A percentile compares a stretch with the other conserved stretches of the same genome.
Conservation (phyloP, 2,888 invertebrate genomes). For the Eilema depressum region DNA sequence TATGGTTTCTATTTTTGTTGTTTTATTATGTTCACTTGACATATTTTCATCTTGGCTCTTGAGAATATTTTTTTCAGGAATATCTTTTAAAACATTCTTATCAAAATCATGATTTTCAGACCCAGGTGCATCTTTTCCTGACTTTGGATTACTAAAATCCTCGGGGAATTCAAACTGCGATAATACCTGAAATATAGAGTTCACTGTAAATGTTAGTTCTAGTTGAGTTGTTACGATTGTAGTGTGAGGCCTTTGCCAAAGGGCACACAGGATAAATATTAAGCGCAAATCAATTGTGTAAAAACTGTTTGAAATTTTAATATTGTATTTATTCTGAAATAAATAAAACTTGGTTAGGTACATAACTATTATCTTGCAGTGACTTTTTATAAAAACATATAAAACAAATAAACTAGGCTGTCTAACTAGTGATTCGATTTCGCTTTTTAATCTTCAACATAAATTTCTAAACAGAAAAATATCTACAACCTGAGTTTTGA, state of each 20-base stretch:
- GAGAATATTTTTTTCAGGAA: neutral
- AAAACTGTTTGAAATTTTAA: neutral
- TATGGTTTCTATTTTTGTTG: constrained; percentile 19
- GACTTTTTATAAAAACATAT: too few relatives aligned
- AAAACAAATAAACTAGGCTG: too few relatives aligned
- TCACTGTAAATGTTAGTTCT: neutral
- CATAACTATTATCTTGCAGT: too few relatives aligned
- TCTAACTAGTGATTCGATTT: too few relatives aligned
- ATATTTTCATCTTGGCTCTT: constrained; percentile 13
- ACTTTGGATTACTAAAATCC: constrained; percentile 24
- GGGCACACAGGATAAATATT: neutral
- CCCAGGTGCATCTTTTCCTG: neutral
- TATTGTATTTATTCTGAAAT: neutral
- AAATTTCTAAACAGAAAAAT: too few relatives aligned
- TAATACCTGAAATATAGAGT: constrained; percentile 60
- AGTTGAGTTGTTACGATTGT: neutral
- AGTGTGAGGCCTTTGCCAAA: neutral
- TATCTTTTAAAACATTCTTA: neutral
- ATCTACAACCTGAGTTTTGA: too few relatives aligned
- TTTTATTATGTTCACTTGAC: neutral
- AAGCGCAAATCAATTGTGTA: too few relatives aligned
- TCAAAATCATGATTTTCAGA: neutral
- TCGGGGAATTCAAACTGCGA: constrained; percentile 79
- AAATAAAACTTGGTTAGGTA: too few relatives aligned
- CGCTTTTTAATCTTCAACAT: too few relatives aligned